These are phyloP conservation scores for Helicoverpa assulta DNA, from an alignment of 2,888 invertebrate species.

Conservation along the genomic window DNA sequence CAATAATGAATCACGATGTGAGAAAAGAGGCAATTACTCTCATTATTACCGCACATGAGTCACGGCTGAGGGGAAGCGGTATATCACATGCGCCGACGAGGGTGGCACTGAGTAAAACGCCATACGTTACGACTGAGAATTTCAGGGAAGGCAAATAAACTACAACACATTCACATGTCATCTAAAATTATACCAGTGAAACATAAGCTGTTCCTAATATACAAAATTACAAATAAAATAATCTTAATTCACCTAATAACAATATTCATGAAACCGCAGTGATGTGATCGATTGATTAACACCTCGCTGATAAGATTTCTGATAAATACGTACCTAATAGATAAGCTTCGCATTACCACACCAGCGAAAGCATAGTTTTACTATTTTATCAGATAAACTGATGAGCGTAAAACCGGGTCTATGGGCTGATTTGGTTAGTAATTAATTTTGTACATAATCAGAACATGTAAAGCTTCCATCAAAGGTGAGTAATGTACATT, in stretches of 20 bases:
- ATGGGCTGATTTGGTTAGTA: conserved; percentile 22
- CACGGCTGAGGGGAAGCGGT: conserved; percentile 75
- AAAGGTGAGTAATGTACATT: too few species aligned
- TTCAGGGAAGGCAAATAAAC: conserved; percentile 50
- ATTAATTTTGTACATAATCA: conserved; percentile 30
- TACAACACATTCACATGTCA: conserved; percentile 18
- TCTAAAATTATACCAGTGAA: conserved; percentile 17
- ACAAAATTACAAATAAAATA: not conserved
- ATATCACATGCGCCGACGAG: conserved; percentile 62
- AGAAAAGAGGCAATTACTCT: conserved; percentile 87
- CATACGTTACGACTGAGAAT: conserved; percentile 61
- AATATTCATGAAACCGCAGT: conserved; percentile 8
- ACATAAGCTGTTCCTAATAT: not conserved
- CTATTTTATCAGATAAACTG: conserved; percentile 32
- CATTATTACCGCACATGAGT: conserved; percentile 83
- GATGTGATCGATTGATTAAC: conserved; percentile 30
- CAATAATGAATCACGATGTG: conserved; percentile 87
- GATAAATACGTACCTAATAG: conserved; percentile 36
- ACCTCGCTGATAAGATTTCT: conserved; percentile 33
- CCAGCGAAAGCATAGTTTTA: conserved; percentile 28
- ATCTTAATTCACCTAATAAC: not conserved
- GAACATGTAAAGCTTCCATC: conserved; percentile 22
- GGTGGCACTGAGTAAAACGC: conserved; percentile 59
- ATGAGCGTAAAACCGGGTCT: conserved; percentile 27
- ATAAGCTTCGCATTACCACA: conserved; percentile 31